Conservation (phyloP, 1,140 invertebrate genomes). For the Formica selysi region DNA sequence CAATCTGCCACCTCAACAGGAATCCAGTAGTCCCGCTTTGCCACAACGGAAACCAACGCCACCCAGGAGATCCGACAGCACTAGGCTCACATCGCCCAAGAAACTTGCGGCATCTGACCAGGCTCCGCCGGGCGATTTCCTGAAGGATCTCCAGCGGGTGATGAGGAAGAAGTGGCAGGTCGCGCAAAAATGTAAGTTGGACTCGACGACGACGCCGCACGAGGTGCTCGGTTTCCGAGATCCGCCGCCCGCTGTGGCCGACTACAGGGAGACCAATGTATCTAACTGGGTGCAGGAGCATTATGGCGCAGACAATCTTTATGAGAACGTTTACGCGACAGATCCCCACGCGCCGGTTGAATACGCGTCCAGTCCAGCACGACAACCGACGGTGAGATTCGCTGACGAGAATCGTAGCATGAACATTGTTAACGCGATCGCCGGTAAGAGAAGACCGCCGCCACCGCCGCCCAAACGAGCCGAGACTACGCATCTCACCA, state of each 20-base stretch:
- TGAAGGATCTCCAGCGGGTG: conserved; percentile 95
- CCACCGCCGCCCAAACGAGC: conserved; percentile 93
- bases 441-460: conserved; percentile 89
- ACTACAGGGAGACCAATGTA: conserved; percentile 93
- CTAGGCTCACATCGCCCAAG: conserved; percentile 90
- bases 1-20: conserved; percentile 86
- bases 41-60: conserved; percentile 88
- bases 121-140: conserved; percentile 93
- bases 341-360: conserved; percentile 84
- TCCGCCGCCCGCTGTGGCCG: conserved; percentile 89
- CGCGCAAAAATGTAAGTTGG: conserved; percentile 95
- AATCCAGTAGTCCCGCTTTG: conserved; percentile 83
- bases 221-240: conserved; percentile 96
- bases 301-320: conserved; percentile 90
- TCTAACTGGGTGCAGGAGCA: conserved; percentile 97
- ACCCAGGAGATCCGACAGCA: conserved; percentile 91
- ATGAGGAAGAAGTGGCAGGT: conserved; percentile 98
- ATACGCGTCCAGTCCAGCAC: conserved; percentile 84
- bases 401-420: conserved; percentile 80
- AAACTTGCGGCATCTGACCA: conserved; percentile 90
- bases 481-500: conserved; percentile 91
- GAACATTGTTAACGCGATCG: conserved; percentile 81
- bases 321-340: conserved; percentile 88
- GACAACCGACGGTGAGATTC: conserved; percentile 79
- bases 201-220: conserved; percentile 94